Conservation (phyloP, 2,113 vertebrate species). For the Atractosteus spatula region DNA sequence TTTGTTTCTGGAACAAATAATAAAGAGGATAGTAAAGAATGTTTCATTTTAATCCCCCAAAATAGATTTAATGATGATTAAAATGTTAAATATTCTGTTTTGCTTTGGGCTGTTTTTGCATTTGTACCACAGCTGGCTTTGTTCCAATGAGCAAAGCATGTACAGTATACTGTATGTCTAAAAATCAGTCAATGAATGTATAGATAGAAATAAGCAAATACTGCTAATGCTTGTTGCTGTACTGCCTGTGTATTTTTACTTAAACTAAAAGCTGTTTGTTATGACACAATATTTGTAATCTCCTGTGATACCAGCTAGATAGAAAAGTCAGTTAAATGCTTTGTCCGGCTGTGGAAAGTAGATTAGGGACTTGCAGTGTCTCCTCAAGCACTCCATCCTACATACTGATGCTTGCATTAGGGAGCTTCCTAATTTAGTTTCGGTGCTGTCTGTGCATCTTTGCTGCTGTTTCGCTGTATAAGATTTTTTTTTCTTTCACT, state of each 20-base stretch:
- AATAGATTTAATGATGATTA: too few species aligned
- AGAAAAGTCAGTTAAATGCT: slow-evolving; percentile 5
- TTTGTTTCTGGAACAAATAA: too few species aligned
- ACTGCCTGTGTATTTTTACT: neutral
- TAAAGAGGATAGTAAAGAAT: too few species aligned
- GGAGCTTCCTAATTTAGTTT: slow-evolving; percentile 1
- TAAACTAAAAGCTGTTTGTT: neutral
- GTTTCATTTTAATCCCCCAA: too few species aligned
- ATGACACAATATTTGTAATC: neutral
- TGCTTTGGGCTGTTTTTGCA: too few species aligned
- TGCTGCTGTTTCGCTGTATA: slow-evolving; percentile 1
- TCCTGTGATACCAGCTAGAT: neutral
- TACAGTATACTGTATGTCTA: too few species aligned
- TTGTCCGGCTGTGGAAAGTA: neutral
- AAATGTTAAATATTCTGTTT: too few species aligned
- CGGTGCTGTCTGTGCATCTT: neutral
- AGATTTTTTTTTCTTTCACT: neutral
- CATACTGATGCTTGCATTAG: slow-evolving; percentile 2
- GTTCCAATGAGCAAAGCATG: too few species aligned
- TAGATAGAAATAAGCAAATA: too few species aligned
- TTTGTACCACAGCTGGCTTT: too few species aligned
- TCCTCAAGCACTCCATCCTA: neutral
- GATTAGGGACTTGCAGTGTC: neutral
- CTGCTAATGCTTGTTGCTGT: too few species aligned
- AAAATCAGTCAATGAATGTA: too few species aligned